Evolutionary conservation across 2,113 vertebrate genomes (phyloP), one percentile per base, ranked within the genome.

Genomic region (Rhagologus leucostigma): DNA sequence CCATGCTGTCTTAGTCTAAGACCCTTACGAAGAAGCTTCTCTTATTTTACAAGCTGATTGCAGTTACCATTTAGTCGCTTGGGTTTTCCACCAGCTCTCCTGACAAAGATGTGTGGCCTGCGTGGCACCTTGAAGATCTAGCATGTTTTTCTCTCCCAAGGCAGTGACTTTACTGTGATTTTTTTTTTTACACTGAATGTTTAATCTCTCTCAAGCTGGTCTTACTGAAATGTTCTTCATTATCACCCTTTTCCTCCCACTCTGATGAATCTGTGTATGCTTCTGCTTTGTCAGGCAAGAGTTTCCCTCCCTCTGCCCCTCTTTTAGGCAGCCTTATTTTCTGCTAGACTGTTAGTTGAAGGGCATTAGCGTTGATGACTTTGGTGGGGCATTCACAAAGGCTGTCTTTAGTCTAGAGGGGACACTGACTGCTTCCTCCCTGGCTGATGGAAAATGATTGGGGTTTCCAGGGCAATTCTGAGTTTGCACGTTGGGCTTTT

Each of bases 401-500:
- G 9, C 74, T 89, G 8, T 30, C 42, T 52, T 59, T 5, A 39
- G n/a, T 81, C 76, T 74, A 5, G 18, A 24, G 65, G 77, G 69
- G 71, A 42, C 70, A 59, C 50, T 59, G 82, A 22, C 64, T 80
- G 69, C 39, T 91, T 89, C 74, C 33, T 93, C 42, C 27, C 35
- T 81, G 65, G 33, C 60, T 91, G 12, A 53, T 75, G 69, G 64
- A 35, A 81, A 68, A 59, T 35, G 2, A 44, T 56, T 71, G 87
- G 84, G 65, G 35, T 91, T 97, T 96, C 77, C 84, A 94, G 90
- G 74, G 69, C 74, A 82, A 29, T 79, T 82, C 74, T 82, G 52
- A 41, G 21, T 93, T 87, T 77, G 46, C 39, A 46, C 20, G 30
- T 74, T 67, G 59, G 37, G 20, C 2, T 71, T 70, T 81, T 46